Percentiles rank a stretch among this genome's conserved stretches.
These are phyloP conservation scores for Sinocyclocheilus grahami DNA, from an alignment of 2,113 vertebrate genomes.

Conservation along the genomic window DNA sequence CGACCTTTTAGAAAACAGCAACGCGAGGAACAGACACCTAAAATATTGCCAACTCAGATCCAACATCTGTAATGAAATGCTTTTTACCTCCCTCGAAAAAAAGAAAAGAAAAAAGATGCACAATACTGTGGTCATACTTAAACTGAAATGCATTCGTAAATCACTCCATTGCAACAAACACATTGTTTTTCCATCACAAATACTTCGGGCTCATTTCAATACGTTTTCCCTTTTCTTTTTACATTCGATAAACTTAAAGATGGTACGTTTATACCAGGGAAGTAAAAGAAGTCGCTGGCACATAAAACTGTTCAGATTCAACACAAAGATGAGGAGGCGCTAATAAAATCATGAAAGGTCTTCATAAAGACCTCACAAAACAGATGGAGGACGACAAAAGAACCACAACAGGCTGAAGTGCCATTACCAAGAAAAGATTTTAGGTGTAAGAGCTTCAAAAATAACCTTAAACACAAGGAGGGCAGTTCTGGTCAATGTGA, in stretches of 20 bases:
- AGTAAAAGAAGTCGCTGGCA: constrained; percentile 25
- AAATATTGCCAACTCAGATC: constrained; percentile 42
- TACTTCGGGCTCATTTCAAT: constrained; percentile 12
- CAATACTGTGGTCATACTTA: constrained; percentile 40
- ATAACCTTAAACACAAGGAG: constrained; percentile 17
- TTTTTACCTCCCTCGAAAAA: constrained; percentile 14
- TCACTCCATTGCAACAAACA: constrained; percentile 57
- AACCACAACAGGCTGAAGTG: constrained; percentile 20
- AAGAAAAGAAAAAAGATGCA: constrained; percentile 41
- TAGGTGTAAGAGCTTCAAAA: constrained; percentile 19
- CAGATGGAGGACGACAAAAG: neutral
- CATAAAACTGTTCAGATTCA: constrained; percentile 22
- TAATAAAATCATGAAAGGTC: constrained; percentile 29
- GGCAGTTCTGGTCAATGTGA: neutral
- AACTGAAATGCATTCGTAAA: constrained; percentile 57
- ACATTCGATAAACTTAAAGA: constrained; percentile 49
- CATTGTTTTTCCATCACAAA: constrained; percentile 15
- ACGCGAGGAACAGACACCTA: constrained; percentile 30
- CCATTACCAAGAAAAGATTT: neutral
- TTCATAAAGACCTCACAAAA: constrained; percentile 34
- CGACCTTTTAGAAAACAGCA: constrained; percentile 32
- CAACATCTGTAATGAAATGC: constrained; percentile 34
- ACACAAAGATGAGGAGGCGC: constrained; percentile 15
- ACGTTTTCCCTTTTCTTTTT: constrained; percentile 37
- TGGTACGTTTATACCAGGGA: neutral